Conservation (phyloP, 2,797 vertebrate genomes). For the Lepus oiostolus region DNA sequence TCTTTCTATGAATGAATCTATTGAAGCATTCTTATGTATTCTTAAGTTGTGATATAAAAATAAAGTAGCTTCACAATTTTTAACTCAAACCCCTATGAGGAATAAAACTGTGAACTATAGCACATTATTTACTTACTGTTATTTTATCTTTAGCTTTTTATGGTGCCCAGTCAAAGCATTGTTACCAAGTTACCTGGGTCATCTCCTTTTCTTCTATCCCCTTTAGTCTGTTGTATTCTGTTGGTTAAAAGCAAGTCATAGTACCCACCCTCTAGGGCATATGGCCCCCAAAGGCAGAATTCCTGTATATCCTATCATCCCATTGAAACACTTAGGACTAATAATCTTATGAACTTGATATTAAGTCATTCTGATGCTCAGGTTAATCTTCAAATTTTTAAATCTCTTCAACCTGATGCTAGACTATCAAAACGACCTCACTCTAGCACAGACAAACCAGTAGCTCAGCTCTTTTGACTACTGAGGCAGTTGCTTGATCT, state of each 20-base stretch:
- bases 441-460: not conserved
- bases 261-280: not conserved
- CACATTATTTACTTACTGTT: not conserved
- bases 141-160: not conserved
- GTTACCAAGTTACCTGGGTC: not conserved
- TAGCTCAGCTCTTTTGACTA: not conserved
- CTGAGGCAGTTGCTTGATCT: not conserved
- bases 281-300: not conserved
- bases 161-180: not conserved
- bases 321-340: not conserved
- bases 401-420: not conserved
- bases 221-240: not conserved
- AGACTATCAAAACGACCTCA: not conserved
- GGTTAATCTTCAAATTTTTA: not conserved
- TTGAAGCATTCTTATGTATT: not conserved
- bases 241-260: conserved; percentile 17
- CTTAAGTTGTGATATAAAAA: not conserved
- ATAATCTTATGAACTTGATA: not conserved
- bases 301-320: not conserved
- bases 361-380: not conserved
- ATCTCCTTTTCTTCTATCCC: not conserved
- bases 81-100: not conserved
- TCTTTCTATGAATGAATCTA: too few relatives aligned
- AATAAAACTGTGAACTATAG: not conserved
- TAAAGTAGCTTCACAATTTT: not conserved